Evolutionary conservation across 2,888 invertebrate species (phyloP).

Genomic region (Slavum lentiscoides): DNA sequence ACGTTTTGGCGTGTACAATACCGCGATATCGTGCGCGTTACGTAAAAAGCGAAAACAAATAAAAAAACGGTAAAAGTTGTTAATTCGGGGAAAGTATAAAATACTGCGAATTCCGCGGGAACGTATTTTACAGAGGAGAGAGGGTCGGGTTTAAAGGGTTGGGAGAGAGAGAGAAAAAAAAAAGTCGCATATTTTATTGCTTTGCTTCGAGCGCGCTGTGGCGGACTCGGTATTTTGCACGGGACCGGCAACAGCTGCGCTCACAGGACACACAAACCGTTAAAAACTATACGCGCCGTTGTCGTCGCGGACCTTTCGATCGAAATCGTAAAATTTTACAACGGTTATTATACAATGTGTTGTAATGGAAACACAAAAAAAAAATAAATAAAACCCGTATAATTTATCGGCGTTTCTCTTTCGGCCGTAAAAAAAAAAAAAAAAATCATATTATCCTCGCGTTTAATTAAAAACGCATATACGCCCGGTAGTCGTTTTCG

Average conservation of each 20-base stretch:
- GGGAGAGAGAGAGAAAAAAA: background rate
- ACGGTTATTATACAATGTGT: conserved; percentile 19
- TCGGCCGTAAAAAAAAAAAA: too few relatives aligned
- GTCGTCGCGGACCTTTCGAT: conserved; percentile 26
- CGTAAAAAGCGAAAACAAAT: too few relatives aligned
- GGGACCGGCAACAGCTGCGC: conserved; percentile 43
- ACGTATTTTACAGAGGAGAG: background rate
- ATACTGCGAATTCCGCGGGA: too few relatives aligned
- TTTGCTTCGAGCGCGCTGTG: background rate
- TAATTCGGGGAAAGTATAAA: too few relatives aligned
- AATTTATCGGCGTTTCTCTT: conserved; percentile 23
- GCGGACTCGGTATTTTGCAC: background rate
- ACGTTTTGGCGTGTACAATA: too few relatives aligned
- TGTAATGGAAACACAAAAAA: background rate
- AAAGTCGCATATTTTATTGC: conserved; percentile 44
- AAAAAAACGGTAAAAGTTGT: too few relatives aligned
- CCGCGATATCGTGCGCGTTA: too few relatives aligned
- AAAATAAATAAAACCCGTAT: conserved; percentile 11
- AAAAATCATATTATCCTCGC: too few relatives aligned
- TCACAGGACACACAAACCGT: conserved; percentile 21
- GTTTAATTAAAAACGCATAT: too few relatives aligned
- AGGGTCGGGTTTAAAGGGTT: background rate
- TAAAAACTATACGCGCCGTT: conserved; percentile 28
- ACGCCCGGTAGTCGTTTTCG: too few relatives aligned
- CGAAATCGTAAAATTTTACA: conserved; percentile 43